Conservation (phyloP, 1,140 invertebrate species). For the Drosophila parabipectinata region DNA sequence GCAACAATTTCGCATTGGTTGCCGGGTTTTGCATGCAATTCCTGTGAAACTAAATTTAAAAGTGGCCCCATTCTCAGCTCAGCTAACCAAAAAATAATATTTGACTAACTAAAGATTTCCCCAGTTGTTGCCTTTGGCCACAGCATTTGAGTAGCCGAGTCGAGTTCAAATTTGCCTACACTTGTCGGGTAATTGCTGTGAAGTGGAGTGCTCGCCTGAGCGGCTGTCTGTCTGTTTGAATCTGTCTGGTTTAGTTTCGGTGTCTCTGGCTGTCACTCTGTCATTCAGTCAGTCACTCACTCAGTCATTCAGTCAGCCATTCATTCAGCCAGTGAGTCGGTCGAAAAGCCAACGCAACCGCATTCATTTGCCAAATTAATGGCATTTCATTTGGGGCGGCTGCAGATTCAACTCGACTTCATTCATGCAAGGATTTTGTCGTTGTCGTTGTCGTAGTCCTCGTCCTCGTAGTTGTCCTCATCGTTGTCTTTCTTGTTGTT, state of each 20-base stretch:
- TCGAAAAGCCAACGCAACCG: conserved; percentile 64
- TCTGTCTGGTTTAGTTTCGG: conserved; percentile 7
- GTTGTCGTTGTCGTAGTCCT: conserved; percentile 51
- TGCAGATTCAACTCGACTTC: conserved; percentile 50
- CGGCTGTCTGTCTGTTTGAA: conserved; percentile 6
- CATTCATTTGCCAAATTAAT: conserved; percentile 83
- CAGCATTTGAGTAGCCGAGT: conserved; percentile 31
- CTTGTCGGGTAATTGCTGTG: conserved; percentile 75
- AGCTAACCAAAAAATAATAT: conserved; percentile 36
- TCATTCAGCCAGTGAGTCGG: conserved; percentile 28
- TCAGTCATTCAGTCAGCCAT: conserved; percentile 37
- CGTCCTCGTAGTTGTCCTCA: conserved; percentile 20
- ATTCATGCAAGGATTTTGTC: conserved; percentile 77
- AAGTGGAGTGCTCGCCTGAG: conserved; percentile 57
- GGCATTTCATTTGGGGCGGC: conserved; percentile 76
- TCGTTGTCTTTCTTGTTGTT: conserved; percentile 23
- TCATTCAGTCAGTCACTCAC: conserved; percentile 3
- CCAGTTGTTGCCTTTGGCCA: conserved; percentile 39
- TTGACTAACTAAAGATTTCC: conserved; percentile 46
- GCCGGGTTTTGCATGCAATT: neutral
- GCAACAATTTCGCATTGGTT: neutral
- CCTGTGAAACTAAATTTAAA: conserved; percentile 4
- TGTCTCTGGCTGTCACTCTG: neutral
- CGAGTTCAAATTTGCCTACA: conserved; percentile 70
- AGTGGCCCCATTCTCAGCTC: neutral